These are phyloP conservation scores for Chrysogorgia sp. DNA, from an alignment of 92 coral and sea anemone genomes.

Conservation along the genomic window DNA sequence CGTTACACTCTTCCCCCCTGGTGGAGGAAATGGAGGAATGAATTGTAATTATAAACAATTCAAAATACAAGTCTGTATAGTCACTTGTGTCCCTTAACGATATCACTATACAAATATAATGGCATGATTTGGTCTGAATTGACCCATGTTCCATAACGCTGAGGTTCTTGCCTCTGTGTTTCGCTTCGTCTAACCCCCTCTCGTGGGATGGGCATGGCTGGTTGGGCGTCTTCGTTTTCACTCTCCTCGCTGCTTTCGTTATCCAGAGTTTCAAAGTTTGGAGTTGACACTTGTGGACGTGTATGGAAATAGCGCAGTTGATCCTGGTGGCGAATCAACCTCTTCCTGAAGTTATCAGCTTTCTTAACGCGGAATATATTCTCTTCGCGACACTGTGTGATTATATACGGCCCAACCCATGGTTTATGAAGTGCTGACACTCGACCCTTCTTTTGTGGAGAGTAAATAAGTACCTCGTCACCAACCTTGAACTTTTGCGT, in stretches of 20 bases:
- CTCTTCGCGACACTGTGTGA: constrained; percentile 32
- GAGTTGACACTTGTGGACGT: not conserved
- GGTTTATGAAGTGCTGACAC: constrained; percentile 37
- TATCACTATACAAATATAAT: constrained; percentile 3
- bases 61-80: too few species aligned
- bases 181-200: not conserved
- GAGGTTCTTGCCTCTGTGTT: not conserved
- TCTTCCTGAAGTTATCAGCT: constrained; percentile 39
- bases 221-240: not conserved
- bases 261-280: not conserved
- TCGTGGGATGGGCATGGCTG: too few species aligned
- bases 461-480: constrained; percentile 34
- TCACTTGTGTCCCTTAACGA: not conserved
- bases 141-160: constrained; percentile 1
- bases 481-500: constrained; percentile 24
- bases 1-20: too few species aligned
- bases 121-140: not conserved
- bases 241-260: not conserved
- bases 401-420: constrained; percentile 39
- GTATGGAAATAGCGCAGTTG: constrained; percentile 30
- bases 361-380: constrained; percentile 34
- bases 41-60: too few species aligned
- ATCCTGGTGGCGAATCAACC: constrained; percentile 35
- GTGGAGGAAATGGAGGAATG: too few species aligned
- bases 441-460: constrained; percentile 49